Conservation (phyloP, 2,797 vertebrate genomes). For the Pantherophis vulpinus region DNA sequence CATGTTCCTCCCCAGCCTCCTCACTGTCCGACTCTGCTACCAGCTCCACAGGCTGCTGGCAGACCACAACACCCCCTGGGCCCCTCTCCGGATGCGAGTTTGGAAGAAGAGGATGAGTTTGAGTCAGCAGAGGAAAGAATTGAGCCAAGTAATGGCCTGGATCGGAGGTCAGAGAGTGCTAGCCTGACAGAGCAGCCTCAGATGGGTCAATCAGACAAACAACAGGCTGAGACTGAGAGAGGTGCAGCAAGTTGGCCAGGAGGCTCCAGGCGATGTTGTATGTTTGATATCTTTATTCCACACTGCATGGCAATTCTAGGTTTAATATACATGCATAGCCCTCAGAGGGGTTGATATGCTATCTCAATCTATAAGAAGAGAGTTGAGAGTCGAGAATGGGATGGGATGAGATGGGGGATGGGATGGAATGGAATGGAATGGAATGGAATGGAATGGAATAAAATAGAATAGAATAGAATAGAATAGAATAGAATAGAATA, state of each 20-base stretch:
- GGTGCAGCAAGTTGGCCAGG: no score
- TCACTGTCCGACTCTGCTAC: no score
- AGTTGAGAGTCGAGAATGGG: no score
- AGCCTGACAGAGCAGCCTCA: background rate
- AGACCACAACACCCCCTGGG: no score
- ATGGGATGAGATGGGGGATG: no score
- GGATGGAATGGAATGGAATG: no score
- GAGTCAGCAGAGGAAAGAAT: background rate
- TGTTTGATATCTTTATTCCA: background rate
- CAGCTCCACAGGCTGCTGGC: no score
- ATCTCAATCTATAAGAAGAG: no score
- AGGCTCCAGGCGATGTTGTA: background rate
- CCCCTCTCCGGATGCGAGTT: background rate
- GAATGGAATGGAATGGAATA: fast-evolving
- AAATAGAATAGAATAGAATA: no score
- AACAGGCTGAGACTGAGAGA: background rate
- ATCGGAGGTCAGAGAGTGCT: background rate
- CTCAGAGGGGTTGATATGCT: background rate
- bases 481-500: no score
- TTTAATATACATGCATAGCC: background rate
- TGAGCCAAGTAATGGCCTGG: background rate
- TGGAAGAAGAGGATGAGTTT: background rate
- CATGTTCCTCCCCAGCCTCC: no score
- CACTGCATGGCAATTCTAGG: background rate
- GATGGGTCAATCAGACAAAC: background rate